A percentile compares a stretch with the other conserved stretches of the same genome.
Evolutionary conservation across 2,113 vertebrate genomes (phyloP).

Genomic region (Apodemus speciosus): DNA sequence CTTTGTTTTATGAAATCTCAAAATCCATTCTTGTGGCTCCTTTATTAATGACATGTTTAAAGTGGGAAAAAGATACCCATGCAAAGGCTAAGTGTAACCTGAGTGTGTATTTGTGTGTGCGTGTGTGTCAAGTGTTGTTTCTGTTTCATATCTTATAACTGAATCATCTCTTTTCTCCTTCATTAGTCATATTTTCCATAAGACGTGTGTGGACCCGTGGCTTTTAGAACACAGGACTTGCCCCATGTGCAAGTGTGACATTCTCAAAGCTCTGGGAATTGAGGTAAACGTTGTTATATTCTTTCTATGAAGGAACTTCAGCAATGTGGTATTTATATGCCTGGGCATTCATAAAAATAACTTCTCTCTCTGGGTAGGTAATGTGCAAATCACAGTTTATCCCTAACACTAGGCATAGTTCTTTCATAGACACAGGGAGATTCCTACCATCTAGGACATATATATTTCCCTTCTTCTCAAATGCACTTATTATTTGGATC

Average conservation of each 20-base stretch:
- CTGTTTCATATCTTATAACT: constrained; percentile 40
- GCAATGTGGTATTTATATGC: constrained; percentile 36
- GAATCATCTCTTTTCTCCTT: constrained; percentile 56
- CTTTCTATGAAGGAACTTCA: constrained; percentile 56
- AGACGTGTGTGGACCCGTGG: constrained; percentile 94
- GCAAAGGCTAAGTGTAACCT: constrained; percentile 31
- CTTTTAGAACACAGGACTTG: constrained; percentile 94
- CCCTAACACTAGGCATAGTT: constrained; percentile 20
- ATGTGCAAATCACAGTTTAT: not conserved
- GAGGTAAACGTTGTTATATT: constrained; percentile 83
- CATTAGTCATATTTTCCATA: constrained; percentile 92
- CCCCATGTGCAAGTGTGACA: constrained; percentile 96
- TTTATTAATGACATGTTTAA: constrained; percentile 51
- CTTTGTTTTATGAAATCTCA: constrained; percentile 19
- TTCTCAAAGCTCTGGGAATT: constrained; percentile 92
- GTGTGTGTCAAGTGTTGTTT: not conserved
- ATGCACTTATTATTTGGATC: constrained; percentile 7
- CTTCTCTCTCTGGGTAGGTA: constrained; percentile 20
- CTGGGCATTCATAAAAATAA: constrained; percentile 19
- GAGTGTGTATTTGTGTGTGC: not conserved
- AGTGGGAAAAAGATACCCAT: not conserved
- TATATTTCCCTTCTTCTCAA: constrained; percentile 47
- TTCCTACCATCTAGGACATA: not conserved
- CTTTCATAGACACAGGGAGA: constrained; percentile 3
- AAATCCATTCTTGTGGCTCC: not conserved